Evolutionary conservation across 2,888 invertebrate species (phyloP), one percentile per base, ranked within the genome.

Genomic region (Rhagonycha lutea): DNA sequence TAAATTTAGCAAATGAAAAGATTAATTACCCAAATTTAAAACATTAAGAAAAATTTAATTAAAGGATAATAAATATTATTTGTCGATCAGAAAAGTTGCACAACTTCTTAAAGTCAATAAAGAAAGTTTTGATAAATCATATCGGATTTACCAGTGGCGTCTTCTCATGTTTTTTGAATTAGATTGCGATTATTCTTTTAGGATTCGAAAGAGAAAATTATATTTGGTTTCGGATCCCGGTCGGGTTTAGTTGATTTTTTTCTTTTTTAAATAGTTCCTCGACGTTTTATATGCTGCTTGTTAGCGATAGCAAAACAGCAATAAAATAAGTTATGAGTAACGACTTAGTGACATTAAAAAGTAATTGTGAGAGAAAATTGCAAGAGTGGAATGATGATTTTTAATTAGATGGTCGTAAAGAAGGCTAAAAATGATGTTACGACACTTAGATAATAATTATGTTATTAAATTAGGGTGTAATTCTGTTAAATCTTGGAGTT

Each of bases 121-220:
- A 65, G 26, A 65, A 65, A 65, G 63, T 65, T 65, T 65, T 65
- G 23, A 65, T 18, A 65, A 65, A 65, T 65, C 63, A 26, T 65
- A 65, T 65, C 26, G 63, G 63, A n/a, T 65, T 65, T 65, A 24
- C 24, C 63, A 14, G 47, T 47, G 47, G 47, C 47, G 47, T 47
- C 47, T 47, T 47, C 47, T 47, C 47, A n/a, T 47, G 47, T 47
- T n/a, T 47, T 47, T 47, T n/a, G 47, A 47, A 47, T 47, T n/a
- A 47, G 47, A 47, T 47, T 47, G 47, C 47, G n/a, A 47, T 47
- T 47, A n/a, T 47, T 47, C 47, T n/a, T 12, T 47, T 4, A 7
- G n/a, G 47, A 47, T n/a, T 47, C n/a, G n/a, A 47, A 47, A 47
- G 47, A 47, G 12, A 47, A 32, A 32, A 12, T 32, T 12, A 32